phyloP scores from a whole-genome alignment of 2,888 invertebrate species.

The Thyatira batis region DNA sequence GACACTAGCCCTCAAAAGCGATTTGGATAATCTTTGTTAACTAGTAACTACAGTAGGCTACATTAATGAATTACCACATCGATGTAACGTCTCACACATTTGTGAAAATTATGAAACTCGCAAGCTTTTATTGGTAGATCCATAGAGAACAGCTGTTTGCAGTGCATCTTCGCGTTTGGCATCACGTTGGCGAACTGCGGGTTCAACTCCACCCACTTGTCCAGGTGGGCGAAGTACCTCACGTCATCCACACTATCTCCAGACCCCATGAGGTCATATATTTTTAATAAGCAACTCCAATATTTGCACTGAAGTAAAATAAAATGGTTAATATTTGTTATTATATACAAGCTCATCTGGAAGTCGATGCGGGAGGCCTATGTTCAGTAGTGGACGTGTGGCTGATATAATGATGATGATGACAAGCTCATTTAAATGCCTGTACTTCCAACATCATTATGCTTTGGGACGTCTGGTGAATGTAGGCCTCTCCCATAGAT shows the following conservation, averaged over 20 bases:
- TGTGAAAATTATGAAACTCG: slow-evolving; percentile 41
- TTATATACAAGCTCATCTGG: no score
- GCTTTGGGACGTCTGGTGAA: no score
- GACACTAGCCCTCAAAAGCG: no score
- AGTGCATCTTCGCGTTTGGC: slow-evolving; percentile 43
- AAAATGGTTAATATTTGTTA: neutral
- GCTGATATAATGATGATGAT: no score
- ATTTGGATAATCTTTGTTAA: no score
- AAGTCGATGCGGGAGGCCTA: no score
- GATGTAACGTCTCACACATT: slow-evolving; percentile 50
- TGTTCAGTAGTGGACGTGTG: no score
- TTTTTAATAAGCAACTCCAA: slow-evolving; percentile 54
- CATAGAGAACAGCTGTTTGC: slow-evolving; percentile 34
- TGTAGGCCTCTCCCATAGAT: no score
- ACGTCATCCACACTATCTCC: slow-evolving; percentile 36
- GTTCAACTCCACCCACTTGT: slow-evolving; percentile 57
- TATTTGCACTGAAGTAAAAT: slow-evolving; percentile 44
- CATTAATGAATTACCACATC: slow-evolving; percentile 37
- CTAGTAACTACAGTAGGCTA: no score
- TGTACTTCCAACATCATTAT: no score
- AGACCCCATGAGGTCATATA: slow-evolving; percentile 42
- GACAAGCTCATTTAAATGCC: no score
- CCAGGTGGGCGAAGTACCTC: slow-evolving; percentile 53
- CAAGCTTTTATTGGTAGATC: slow-evolving; percentile 44
- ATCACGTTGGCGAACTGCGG: slow-evolving; percentile 45